Percentiles rank a stretch among this genome's conserved stretches.
These are phyloP conservation scores for Macaria notata DNA, from an alignment of 2,888 invertebrate species.

Conservation along the genomic window DNA sequence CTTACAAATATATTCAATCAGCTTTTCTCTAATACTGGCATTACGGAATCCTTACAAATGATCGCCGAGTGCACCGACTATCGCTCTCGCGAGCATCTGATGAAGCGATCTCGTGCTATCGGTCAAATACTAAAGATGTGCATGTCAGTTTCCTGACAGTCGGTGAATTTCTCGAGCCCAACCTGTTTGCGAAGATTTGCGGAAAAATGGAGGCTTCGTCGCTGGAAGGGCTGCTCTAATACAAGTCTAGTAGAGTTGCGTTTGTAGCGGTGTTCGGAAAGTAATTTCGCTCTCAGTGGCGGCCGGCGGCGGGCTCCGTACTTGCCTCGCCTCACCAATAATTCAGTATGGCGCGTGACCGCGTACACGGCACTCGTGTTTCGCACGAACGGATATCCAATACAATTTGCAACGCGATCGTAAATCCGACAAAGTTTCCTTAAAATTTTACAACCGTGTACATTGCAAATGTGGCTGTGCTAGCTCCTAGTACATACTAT, in stretches of 20 bases:
- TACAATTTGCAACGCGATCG: slow-evolving; percentile 46
- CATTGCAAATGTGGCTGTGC: slow-evolving; percentile 32
- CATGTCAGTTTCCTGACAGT: slow-evolving; percentile 58
- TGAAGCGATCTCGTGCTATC: slow-evolving; percentile 46
- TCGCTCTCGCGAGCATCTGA: slow-evolving; percentile 29
- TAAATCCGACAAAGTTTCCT: slow-evolving; percentile 45
- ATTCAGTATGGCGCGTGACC: slow-evolving; percentile 74
- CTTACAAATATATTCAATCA: slow-evolving; percentile 29
- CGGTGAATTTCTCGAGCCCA: slow-evolving; percentile 66
- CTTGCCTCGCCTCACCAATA: slow-evolving; percentile 54
- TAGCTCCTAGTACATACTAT: slow-evolving; percentile 21
- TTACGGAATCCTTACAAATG: slow-evolving; percentile 35
- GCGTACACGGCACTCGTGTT: slow-evolving; percentile 53
- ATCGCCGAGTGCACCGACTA: slow-evolving; percentile 20
- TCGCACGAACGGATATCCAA: slow-evolving; percentile 37
- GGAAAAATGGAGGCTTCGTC: slow-evolving; percentile 48
- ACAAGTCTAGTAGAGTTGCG: slow-evolving; percentile 43
- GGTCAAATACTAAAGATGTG: slow-evolving; percentile 54
- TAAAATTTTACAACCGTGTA: slow-evolving; percentile 41
- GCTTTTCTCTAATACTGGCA: slow-evolving; percentile 30
- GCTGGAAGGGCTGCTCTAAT: slow-evolving; percentile 51
- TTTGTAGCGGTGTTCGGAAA: slow-evolving; percentile 57
- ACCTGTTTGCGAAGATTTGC: slow-evolving; percentile 57
- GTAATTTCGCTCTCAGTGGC: slow-evolving; percentile 69
- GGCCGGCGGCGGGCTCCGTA: slow-evolving; percentile 56